Evolutionary conservation across 2,797 vertebrate genomes (phyloP).

Genomic region (Sebastes minor): DNA sequence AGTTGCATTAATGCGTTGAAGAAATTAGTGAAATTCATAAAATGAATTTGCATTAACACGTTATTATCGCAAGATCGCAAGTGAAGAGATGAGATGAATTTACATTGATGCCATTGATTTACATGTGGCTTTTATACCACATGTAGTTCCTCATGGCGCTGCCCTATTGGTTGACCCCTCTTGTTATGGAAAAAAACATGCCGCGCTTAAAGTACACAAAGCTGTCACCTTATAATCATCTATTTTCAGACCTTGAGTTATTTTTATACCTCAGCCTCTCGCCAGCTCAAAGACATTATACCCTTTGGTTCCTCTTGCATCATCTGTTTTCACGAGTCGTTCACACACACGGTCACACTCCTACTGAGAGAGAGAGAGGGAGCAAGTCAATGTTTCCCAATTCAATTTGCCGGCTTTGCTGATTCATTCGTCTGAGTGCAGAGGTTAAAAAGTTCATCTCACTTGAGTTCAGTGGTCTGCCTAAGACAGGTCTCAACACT

Average conservation of each 20-base stretch:
- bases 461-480: not conserved
- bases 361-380: not conserved
- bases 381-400: not conserved
- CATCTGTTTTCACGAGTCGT: not conserved
- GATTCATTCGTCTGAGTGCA: not conserved
- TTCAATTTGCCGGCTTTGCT: not conserved
- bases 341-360: not conserved
- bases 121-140: not conserved
- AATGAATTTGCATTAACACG: too few relatives aligned
- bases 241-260: not conserved
- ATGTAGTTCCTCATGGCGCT: not conserved
- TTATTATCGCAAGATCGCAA: too few relatives aligned
- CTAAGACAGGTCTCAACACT: not conserved
- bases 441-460: not conserved
- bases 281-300: not conserved
- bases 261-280: not conserved
- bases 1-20: too few relatives aligned
- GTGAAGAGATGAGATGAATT: not conserved
- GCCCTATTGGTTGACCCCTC: not conserved
- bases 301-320: not conserved
- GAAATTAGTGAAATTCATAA: too few relatives aligned
- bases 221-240: not conserved
- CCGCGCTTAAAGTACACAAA: not conserved
- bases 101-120: not conserved
- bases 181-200: not conserved